Percentiles rank a stretch among this genome's conserved stretches.
phyloP scores from a whole-genome alignment of 2,797 vertebrate species.

The Cossypha heuglini region DNA sequence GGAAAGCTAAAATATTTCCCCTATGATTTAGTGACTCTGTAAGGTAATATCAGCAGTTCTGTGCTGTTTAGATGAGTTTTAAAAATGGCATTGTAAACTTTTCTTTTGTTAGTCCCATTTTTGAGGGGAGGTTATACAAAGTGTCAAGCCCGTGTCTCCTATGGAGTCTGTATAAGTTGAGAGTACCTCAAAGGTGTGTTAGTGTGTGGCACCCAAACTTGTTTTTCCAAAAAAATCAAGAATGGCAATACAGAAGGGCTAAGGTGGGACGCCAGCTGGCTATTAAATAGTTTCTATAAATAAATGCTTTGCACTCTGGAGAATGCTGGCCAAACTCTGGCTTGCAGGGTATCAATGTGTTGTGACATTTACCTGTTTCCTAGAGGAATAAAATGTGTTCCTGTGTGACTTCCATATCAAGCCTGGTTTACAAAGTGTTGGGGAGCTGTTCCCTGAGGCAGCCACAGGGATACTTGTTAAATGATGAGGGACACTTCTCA shows the following conservation, averaged over 20 bases:
- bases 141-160: not conserved
- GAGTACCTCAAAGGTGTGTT: not conserved
- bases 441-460: not conserved
- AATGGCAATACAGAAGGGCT: not conserved
- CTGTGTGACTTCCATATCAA: not conserved
- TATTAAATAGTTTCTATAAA: not conserved
- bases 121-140: not conserved
- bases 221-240: not conserved
- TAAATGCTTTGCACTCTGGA: not conserved
- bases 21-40: not conserved
- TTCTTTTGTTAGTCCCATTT: not conserved
- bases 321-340: not conserved
- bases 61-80: not conserved
- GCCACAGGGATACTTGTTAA: not conserved
- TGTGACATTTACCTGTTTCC: not conserved
- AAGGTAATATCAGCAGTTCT: not conserved
- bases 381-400: not conserved
- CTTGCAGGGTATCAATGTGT: not conserved
- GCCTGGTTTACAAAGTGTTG: rapidly evolving
- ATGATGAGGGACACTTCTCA: not conserved
- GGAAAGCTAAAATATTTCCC: not conserved
- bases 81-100: not conserved
- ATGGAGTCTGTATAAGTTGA: not conserved
- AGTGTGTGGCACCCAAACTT: not conserved
- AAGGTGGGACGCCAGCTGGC: not conserved